Conservation (phyloP, 2,888 invertebrate genomes). For the Latrodectus hesperus region DNA sequence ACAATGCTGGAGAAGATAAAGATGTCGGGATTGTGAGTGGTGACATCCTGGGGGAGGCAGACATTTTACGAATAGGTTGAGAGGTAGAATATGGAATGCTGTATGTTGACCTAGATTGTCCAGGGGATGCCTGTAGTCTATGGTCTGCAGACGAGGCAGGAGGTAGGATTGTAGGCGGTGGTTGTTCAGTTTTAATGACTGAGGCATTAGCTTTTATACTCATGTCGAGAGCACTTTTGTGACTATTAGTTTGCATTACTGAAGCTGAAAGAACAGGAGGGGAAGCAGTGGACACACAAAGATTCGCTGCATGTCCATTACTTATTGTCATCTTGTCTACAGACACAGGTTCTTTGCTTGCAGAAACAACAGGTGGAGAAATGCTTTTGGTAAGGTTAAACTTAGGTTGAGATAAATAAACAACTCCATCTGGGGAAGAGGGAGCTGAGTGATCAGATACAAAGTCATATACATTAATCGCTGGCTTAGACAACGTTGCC, state of each 20-base stretch:
- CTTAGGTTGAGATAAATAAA: conserved; percentile 47
- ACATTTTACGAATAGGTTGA: conserved; percentile 38
- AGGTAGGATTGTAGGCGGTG: conserved; percentile 45
- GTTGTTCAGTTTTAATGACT: conserved; percentile 45
- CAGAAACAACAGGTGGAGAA: conserved; percentile 28
- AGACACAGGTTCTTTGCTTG: conserved; percentile 32
- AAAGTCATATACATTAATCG: conserved; percentile 66
- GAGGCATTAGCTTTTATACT: conserved; percentile 44
- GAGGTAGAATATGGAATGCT: conserved; percentile 62
- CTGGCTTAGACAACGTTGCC: conserved; percentile 25
- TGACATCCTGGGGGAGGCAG: conserved; percentile 33
- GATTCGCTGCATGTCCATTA: conserved; percentile 44
- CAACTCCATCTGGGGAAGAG: conserved; percentile 58
- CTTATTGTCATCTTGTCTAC: conserved; percentile 33
- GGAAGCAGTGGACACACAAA: conserved; percentile 35
- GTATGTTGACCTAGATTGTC: conserved; percentile 42
- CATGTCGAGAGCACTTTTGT: conserved; percentile 62
- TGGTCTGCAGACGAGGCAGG: conserved; percentile 25
- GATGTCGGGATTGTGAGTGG: conserved; percentile 38
- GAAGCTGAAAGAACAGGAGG: conserved; percentile 40
- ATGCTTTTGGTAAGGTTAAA: conserved; percentile 48
- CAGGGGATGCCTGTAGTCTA: conserved; percentile 30
- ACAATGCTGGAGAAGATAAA: conserved; percentile 33
- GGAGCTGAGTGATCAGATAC: conserved; percentile 62
- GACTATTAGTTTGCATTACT: conserved; percentile 23